Evolutionary conservation across 1,140 invertebrate genomes (phyloP).

Genomic region (Dendroctonus ponderosae): DNA sequence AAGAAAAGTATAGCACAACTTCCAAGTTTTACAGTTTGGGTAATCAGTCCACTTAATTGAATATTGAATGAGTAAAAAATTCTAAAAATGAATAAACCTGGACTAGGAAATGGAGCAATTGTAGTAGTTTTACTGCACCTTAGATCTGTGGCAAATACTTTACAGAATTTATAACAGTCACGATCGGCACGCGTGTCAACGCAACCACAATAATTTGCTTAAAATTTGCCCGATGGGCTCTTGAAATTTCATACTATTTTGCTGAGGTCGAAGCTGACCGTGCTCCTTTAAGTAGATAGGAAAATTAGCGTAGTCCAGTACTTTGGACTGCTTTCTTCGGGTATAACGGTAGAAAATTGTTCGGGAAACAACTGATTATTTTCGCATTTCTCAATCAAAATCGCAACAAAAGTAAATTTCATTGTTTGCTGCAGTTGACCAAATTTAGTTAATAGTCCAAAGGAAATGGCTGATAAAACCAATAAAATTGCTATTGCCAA

Average conservation of each 20-base stretch:
- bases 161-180: slow-evolving; percentile 12
- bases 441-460: neutral
- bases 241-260: slow-evolving; percentile 25
- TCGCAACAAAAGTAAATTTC: no score
- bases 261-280: slow-evolving; percentile 12
- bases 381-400: no score
- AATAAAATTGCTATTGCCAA: neutral
- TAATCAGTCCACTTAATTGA: no score
- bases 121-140: no score
- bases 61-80: no score
- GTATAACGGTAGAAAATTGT: slow-evolving; percentile 24
- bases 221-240: slow-evolving; percentile 13
- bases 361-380: neutral
- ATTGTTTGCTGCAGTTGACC: no score
- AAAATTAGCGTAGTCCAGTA: slow-evolving; percentile 9
- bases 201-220: slow-evolving; percentile 27
- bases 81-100: no score
- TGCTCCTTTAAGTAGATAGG: slow-evolving; percentile 22
- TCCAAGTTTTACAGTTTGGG: no score
- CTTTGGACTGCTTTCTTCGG: slow-evolving; percentile 2
- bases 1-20: no score
- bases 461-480: neutral
- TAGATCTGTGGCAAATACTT: neutral
- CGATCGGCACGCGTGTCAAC: slow-evolving; percentile 28
- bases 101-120: no score